Evolutionary conservation across 2,113 vertebrate species (phyloP).

Genomic region (Dicerorhinus sumatrensis): DNA sequence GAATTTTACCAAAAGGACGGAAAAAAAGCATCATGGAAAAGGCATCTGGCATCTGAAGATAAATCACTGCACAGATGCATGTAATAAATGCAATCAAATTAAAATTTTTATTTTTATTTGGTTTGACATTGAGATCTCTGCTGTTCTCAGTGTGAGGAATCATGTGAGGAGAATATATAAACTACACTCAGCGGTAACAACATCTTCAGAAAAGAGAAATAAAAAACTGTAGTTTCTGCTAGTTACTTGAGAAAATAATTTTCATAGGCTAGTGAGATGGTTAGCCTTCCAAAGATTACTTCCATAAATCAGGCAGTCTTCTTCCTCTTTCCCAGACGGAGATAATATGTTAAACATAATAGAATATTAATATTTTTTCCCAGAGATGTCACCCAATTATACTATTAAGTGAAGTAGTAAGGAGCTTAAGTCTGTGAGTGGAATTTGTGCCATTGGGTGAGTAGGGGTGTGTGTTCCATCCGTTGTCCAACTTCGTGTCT

Average conservation of each 20-base stretch:
- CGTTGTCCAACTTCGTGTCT: background rate
- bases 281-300: background rate
- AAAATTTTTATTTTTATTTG: background rate
- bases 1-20: background rate
- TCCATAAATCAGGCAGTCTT: background rate
- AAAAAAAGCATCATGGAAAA: background rate
- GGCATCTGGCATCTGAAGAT: background rate
- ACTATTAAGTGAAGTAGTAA: background rate
- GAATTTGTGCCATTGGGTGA: background rate
- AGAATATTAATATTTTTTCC: background rate
- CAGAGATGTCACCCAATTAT: background rate
- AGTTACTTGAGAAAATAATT: background rate
- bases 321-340: background rate
- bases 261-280: background rate
- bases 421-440: background rate
- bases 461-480: background rate
- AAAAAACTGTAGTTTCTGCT: background rate
- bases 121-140: slow-evolving; percentile 4
- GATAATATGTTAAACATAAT: background rate
- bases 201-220: background rate
- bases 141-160: background rate
- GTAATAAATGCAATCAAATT: slow-evolving; percentile 30
- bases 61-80: background rate
- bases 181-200: background rate
- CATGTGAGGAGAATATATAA: slow-evolving; percentile 12